A percentile compares a stretch with the other conserved stretches of the same genome.
Conservation (phyloP, 2,113 vertebrate species). For the Scomber colias region DNA sequence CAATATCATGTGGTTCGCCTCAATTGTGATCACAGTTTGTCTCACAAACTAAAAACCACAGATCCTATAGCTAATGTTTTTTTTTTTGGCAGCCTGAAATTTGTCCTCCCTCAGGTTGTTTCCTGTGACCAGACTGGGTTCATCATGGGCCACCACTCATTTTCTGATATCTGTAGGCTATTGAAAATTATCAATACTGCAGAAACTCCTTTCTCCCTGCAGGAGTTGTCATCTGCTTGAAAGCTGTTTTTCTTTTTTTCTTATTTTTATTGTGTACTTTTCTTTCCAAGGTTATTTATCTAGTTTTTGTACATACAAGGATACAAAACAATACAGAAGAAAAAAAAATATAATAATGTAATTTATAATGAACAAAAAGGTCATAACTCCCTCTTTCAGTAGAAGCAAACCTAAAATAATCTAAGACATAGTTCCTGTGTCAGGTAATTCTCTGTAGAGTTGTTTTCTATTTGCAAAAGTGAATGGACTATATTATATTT, state of each 20-base stretch:
- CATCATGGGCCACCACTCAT: slow-evolving; percentile 2
- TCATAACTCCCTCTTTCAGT: background rate
- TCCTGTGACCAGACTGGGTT: slow-evolving; percentile 1
- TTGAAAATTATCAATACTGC: slow-evolving; percentile 25
- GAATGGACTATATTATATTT: too few relatives aligned
- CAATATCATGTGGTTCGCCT: background rate
- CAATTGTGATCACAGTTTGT: background rate
- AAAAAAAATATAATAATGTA: background rate
- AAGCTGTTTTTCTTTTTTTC: slow-evolving; percentile 2
- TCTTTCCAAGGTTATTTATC: background rate
- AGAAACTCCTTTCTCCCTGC: slow-evolving; percentile 14
- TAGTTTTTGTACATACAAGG: background rate
- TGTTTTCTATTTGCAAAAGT: too few relatives aligned
- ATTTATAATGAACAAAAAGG: background rate
- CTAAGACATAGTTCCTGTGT: too few relatives aligned
- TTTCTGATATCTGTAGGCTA: slow-evolving; percentile 27
- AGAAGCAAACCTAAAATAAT: too few relatives aligned
- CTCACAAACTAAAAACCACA: background rate
- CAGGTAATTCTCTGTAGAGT: too few relatives aligned
- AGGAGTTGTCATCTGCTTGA: slow-evolving; percentile 9
- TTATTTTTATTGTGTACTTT: background rate
- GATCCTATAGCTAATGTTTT: slow-evolving; percentile 5
- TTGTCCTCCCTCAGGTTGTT: slow-evolving; percentile 19
- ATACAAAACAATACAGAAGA: background rate
- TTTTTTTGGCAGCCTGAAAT: background rate